Conservation (phyloP, 2,797 vertebrate species). For the Cuculus canorus region DNA sequence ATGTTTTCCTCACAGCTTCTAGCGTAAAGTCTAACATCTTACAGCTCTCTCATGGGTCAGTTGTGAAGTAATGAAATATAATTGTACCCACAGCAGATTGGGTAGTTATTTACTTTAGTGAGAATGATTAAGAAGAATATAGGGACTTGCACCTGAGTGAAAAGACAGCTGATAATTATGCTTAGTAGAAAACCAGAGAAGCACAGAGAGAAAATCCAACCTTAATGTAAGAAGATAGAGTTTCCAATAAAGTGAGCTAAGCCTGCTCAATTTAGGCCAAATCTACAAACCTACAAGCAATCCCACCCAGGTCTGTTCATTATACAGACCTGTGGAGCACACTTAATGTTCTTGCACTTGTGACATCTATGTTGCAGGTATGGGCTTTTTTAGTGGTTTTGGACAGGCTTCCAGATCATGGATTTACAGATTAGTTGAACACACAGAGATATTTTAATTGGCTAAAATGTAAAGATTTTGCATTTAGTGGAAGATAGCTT, state of each 20-base stretch:
- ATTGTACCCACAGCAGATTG: neutral
- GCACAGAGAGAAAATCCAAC: neutral
- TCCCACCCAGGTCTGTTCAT: neutral
- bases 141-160: neutral
- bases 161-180: neutral
- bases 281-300: neutral
- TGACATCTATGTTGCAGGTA: neutral
- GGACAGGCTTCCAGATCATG: conserved; percentile 17
- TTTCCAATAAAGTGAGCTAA: neutral
- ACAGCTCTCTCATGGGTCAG: neutral
- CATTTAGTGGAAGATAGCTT: neutral
- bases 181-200: neutral
- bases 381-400: conserved; percentile 15
- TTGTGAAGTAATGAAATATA: neutral
- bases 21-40: neutral
- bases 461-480: conserved; percentile 39
- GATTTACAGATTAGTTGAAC: conserved; percentile 45
- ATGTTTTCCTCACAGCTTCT: neutral
- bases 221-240: neutral
- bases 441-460: conserved; percentile 20
- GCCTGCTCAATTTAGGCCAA: neutral
- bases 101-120: neutral
- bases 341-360: neutral
- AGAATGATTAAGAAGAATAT: neutral
- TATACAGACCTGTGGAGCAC: neutral